phyloP scores from a whole-genome alignment of 2,888 invertebrate genomes.

The Acleris emargana region DNA sequence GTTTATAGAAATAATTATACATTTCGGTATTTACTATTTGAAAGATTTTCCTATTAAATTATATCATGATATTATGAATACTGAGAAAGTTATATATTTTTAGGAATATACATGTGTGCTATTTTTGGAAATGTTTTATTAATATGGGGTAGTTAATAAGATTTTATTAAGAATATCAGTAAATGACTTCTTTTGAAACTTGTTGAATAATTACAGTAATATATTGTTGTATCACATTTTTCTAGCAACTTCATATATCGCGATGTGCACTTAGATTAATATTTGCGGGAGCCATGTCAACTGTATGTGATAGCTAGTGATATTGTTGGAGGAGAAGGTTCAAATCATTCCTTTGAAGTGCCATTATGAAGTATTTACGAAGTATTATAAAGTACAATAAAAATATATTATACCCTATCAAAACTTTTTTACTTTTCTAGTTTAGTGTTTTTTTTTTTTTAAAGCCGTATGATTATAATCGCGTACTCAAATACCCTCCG shows the following conservation, averaged over 20 bases:
- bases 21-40: conserved; percentile 3
- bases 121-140: conserved; percentile 8
- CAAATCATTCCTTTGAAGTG: conserved; percentile 33
- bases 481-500: too few species aligned
- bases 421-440: not conserved
- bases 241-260: conserved; percentile 6
- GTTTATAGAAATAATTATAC: not conserved
- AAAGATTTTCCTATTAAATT: conserved; percentile 14
- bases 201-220: conserved; percentile 29
- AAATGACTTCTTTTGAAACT: conserved; percentile 11
- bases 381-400: conserved; percentile 29
- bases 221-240: conserved; percentile 27
- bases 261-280: conserved; percentile 10
- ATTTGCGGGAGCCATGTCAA: conserved; percentile 23
- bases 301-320: conserved; percentile 34
- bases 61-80: not conserved
- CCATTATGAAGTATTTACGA: conserved; percentile 32
- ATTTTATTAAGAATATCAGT: not conserved
- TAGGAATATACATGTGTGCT: not conserved
- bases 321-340: conserved; percentile 18
- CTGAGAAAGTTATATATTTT: conserved; percentile 3
- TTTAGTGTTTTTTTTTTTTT: not conserved
- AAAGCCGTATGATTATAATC: too few species aligned
- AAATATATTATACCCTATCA: conserved; percentile 11
- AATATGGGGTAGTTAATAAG: conserved; percentile 15